Base-by-base conservation (phyloP, 1,140 invertebrate genomes). In the Trichonephila inaurata region DNA sequence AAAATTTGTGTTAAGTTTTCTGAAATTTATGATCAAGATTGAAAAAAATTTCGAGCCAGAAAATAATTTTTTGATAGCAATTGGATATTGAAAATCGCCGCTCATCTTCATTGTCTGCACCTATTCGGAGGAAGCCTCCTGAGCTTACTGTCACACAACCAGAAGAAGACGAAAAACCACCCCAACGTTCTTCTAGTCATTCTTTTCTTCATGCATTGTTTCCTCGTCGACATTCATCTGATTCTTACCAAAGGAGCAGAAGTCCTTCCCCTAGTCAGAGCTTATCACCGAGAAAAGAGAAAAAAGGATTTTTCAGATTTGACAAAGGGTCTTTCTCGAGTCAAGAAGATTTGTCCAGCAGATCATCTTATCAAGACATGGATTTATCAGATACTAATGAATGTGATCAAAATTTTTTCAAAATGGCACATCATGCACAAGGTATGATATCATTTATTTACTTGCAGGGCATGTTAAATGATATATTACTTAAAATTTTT, bases 1-100 rank as follows among this genome's bases (percentile, higher is more conserved):
- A 51, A 51, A 51, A 51, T 51, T 51, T 51, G 8, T 51, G 10
- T 51, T 51, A 51, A 51, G 51, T 51, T 51, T 10, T 51, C 51
- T 51, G 51, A 51, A 51, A 51, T 51, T 7, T 51, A 51, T 12
- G 10, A 51, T 51, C 10, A 51, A 51, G 51, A 51, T 51, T 51
- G 51, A 51, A 10, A 7, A 40, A 51, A 51, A 60, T 51, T 58
- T 58, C 40, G 40, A 83, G 51, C 24, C 51, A 83, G 51, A 83
- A 28, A 83, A 58, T 51, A 60, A 66, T 89, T 44, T 89, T 77
- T 77, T 62, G 28, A 69, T 72, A 93, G 92, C 85, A 93, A 58
- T 62, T 93, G 58, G 92, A 93, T 19, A 77, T 93, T n/a, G 92
- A 93, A 64, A 88, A 77, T 24, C 33, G 92, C n/a, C 83, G 92